A percentile compares a stretch with the other conserved stretches of the same genome.
Conservation (phyloP, 2,888 invertebrate species). For the Harpagoxenus sublaevis region DNA sequence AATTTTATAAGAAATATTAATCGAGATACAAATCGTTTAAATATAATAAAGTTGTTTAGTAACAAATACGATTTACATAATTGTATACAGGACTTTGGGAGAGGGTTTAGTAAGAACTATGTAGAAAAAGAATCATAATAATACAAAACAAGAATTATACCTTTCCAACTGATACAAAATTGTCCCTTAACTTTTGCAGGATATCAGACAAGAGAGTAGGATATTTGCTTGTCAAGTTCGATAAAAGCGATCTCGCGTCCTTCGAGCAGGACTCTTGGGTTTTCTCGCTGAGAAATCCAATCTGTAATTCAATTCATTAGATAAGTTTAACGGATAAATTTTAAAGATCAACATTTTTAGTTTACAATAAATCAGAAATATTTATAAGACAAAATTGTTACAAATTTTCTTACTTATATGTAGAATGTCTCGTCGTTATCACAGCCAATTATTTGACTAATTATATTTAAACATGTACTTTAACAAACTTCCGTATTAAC, state of each 20-base stretch:
- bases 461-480: slow-evolving; percentile 4
- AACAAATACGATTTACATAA: neutral
- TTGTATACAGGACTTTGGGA: neutral
- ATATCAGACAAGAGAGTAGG: slow-evolving; percentile 91
- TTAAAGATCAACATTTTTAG: neutral
- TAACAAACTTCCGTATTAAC: slow-evolving; percentile 86
- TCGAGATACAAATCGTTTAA: neutral
- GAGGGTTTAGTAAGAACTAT: neutral
- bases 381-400: neutral
- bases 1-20: neutral
- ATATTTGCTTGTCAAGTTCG: slow-evolving; percentile 90
- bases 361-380: neutral
- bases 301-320: slow-evolving; percentile 86
- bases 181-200: slow-evolving; percentile 88
- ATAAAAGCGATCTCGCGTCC: slow-evolving; percentile 90
- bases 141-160: slow-evolving; percentile 79
- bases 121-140: neutral
- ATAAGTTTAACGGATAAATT: neutral
- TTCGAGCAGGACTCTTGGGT: slow-evolving; percentile 92
- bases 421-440: neutral
- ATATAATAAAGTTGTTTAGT: neutral
- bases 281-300: slow-evolving; percentile 90
- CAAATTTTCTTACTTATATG: neutral
- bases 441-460: neutral
- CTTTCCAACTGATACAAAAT: slow-evolving; percentile 88